phyloP scores from a whole-genome alignment of 1,140 invertebrate genomes.

The Ganaspis sp. region DNA sequence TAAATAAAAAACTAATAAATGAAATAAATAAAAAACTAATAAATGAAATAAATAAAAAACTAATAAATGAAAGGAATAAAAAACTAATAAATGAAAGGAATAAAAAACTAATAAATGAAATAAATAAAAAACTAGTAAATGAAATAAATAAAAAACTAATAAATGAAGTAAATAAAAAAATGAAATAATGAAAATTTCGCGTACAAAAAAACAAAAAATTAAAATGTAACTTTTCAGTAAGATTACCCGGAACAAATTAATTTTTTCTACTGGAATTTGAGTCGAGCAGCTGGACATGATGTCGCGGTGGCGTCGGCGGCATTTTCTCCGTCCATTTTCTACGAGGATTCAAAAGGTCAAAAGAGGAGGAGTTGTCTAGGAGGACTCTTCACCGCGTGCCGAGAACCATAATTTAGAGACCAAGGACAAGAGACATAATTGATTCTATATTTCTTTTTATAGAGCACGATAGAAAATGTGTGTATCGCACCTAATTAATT shows the following conservation, averaged over 20 bases:
- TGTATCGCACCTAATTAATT: slow-evolving; percentile 21
- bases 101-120: too few species aligned
- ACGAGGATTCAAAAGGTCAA: not conserved
- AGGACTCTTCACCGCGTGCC: not conserved
- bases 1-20: too few species aligned
- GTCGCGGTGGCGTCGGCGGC: slow-evolving; percentile 25
- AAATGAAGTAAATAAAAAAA: too few species aligned
- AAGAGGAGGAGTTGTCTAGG: not conserved
- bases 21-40: too few species aligned
- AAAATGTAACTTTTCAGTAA: too few species aligned
- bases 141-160: too few species aligned
- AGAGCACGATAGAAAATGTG: not conserved
- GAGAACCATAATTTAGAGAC: not conserved
- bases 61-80: too few species aligned
- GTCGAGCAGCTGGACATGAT: slow-evolving; percentile 6
- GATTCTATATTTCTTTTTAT: not conserved
- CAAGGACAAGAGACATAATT: not conserved
- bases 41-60: not conserved
- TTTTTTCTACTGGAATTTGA: not conserved
- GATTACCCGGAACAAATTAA: too few species aligned
- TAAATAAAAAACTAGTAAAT: too few species aligned
- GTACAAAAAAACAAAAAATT: too few species aligned
- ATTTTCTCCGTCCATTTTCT: slow-evolving; percentile 28
- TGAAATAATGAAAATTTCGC: too few species aligned
- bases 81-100: too few species aligned